Evolutionary conservation across 2,113 vertebrate species (phyloP).

Genomic region (Elachura formosa): DNA sequence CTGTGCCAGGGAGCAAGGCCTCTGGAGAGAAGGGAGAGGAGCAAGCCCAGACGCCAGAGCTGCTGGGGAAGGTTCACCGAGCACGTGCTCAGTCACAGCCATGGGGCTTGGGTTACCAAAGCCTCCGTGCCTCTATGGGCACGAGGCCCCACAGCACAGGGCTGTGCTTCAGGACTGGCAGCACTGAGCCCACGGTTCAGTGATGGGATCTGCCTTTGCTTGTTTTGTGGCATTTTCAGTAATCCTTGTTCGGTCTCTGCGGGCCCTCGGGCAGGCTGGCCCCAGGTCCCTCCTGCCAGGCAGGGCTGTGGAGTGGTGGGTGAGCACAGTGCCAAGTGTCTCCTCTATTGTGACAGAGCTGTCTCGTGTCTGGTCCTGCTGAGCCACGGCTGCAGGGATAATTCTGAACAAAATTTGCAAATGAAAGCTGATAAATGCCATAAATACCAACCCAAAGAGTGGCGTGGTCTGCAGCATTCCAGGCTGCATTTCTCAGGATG

Average conservation of each 20-base stretch:
- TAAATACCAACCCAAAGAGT: not conserved
- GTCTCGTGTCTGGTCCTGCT: not conserved
- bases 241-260: not conserved
- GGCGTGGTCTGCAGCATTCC: rapidly evolving
- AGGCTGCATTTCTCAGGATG: not conserved
- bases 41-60: not conserved
- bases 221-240: not conserved
- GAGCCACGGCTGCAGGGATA: not conserved
- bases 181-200: not conserved
- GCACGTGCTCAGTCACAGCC: rapidly evolving
- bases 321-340: not conserved
- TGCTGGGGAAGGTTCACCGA: not conserved
- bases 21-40: not conserved
- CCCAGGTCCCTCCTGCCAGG: rapidly evolving
- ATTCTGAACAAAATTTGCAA: not conserved
- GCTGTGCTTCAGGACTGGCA: not conserved
- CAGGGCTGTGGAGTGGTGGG: not conserved
- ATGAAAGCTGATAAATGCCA: not conserved
- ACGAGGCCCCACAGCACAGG: rapidly evolving
- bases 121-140: too few species aligned
- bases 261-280: not conserved
- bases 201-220: not conserved
- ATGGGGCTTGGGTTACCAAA: not conserved
- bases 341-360: not conserved
- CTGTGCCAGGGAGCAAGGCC: not conserved